phyloP scores from a whole-genome alignment of 2,797 vertebrate genomes.

The Myripristis murdjan region DNA sequence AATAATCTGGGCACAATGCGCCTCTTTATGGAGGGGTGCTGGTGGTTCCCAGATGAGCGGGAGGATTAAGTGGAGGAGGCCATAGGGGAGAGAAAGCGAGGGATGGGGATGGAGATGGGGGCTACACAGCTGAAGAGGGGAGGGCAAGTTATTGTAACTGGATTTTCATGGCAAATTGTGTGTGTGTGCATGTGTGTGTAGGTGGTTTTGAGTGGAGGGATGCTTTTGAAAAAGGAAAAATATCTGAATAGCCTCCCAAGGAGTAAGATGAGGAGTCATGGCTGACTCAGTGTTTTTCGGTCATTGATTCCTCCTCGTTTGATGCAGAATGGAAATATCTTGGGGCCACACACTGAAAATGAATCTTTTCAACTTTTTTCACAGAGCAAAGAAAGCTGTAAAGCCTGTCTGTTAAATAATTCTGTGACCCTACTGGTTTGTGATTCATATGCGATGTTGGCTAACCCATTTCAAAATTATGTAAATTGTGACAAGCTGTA shows the following conservation, averaged over 20 bases:
- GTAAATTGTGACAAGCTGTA: not conserved
- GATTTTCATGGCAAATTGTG: conserved; percentile 55
- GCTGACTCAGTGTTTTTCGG: conserved; percentile 58
- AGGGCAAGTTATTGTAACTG: conserved; percentile 64
- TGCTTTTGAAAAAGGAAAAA: conserved; percentile 49
- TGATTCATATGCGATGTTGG: not conserved
- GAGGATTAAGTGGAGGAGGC: conserved; percentile 81
- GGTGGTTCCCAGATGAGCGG: conserved; percentile 84
- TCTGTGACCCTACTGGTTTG: not conserved
- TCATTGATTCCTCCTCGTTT: conserved; percentile 57
- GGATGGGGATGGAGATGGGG: conserved; percentile 62
- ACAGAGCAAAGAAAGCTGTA: conserved; percentile 7
- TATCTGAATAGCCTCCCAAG: conserved; percentile 39
- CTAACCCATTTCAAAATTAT: conserved; percentile 1
- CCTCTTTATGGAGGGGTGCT: conserved; percentile 83
- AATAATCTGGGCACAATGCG: conserved; percentile 87
- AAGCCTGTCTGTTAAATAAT: not conserved
- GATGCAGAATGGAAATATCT: conserved; percentile 45
- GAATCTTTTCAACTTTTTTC: not conserved
- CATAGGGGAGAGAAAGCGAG: conserved; percentile 64
- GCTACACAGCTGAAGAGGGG: conserved; percentile 65
- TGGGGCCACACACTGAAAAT: conserved; percentile 16
- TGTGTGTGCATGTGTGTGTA: conserved; percentile 27
- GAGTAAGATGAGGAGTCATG: conserved; percentile 60
- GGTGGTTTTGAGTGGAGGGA: conserved; percentile 24